Base-by-base conservation (phyloP, 2,888 invertebrate species). In the Rambutsinella grinnellia region DNA sequence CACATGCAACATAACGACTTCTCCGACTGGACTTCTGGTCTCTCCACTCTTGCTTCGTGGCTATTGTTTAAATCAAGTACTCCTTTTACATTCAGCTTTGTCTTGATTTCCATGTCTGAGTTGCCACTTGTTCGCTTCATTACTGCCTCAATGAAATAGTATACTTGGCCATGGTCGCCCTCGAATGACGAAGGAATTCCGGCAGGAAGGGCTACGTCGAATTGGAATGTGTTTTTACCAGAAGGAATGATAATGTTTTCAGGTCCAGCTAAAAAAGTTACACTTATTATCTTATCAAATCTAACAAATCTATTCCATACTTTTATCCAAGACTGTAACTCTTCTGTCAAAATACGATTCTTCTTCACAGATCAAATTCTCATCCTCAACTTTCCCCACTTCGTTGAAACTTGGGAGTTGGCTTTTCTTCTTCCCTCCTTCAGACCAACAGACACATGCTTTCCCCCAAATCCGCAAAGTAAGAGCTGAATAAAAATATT, bases 111-210 rank as follows among this genome's bases (percentile, higher is more conserved):
- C 1, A 51, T 13, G 17, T 69, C 65, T 17, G 65, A 15, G 15
- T 28, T 56, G 2, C 69, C 68, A 6, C 53, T 56, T n/a, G n/a
- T n/a, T 13, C 61, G 60, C 54, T 70, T 74, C 26, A 79, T 69
- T 3, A 57, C 46, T 3, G 72, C 76, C 47, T 75, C 74, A 53
- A 77, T 3, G 27, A 49, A 57, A 24, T 79, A 79, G 3, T n/a
- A 54, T 23, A 79, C 63, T n/a, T 65, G 53, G 13, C 79, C 79
- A 66, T 69, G 47, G 5, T 77, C 76, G 15, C 76, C 68, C 58
- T 79, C 77, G 56, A 77, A 79, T 5, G 79, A 62, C 2, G 74
- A 74, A 13, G 79, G 79, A 23, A 79, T 74, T 27, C 77, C 79
- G 8, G 58, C 23, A 5, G 77, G 77, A 10, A 79, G 44, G 17